Evolutionary conservation across 2,113 vertebrate genomes (phyloP), one percentile per base, ranked within the genome.

Genomic region (Gavia stellata): DNA sequence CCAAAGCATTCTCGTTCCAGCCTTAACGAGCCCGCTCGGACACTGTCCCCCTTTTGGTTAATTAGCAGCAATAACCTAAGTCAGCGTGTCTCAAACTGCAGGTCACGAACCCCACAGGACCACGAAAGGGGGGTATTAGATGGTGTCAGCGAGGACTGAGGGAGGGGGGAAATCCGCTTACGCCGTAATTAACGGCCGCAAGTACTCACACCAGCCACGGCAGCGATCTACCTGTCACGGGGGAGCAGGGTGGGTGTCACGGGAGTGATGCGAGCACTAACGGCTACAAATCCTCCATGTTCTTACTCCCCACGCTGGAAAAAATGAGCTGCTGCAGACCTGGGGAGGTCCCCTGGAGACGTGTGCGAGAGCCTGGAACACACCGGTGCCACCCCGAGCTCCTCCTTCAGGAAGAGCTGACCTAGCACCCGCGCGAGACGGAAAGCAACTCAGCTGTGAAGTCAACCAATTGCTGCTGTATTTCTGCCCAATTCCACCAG

Each of bases 391-490:
- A 53, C 19, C 42, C 40, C 4, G 0, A 42, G 7, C 31, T 21
- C n/a, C 18, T 33, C 67, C 36, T 7, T 18, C 1, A 23, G 15
- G 33, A 44, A 13, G 5, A 33, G 4, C 36, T 7, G 20, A 36
- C 12, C 62, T 21, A 19, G 29, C 61, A 67, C 52, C n/a, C 1
- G 1, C 5, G 0, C 1, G 28, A 20, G 58, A 7, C 4, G 14
- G 33, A 8, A 74, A 36, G 33, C 7, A 29, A 34, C 21, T 28
- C 44, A 24, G 68, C 36, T 10, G 14, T 14, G 23, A 66, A 33
- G 68, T 28, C 61, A 14, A 9, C 19, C 58, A 17, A 7, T 9
- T 20, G 7, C 20, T n/a, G 42, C 14, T 42, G 2, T 3, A 5
- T n/a, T 63, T 63, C 49, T 47, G 47, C 66, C 86, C 19, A 7